phyloP scores from a whole-genome alignment of 2,113 vertebrate genomes.

The Tilapia sparmanii region DNA sequence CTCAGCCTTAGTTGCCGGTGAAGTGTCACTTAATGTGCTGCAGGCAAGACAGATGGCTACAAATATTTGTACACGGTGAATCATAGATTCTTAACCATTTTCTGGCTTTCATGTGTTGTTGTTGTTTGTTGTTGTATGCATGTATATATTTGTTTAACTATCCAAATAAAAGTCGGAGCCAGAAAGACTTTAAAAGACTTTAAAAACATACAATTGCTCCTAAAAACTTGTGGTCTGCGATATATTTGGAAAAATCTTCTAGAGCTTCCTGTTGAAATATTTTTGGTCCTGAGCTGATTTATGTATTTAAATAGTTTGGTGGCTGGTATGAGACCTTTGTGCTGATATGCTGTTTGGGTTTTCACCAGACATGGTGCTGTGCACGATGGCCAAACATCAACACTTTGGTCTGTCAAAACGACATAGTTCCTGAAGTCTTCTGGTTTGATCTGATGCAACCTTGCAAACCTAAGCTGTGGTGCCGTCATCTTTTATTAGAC shows the following conservation, averaged over 20 bases:
- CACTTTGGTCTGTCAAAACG: neutral
- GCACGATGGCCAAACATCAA: neutral
- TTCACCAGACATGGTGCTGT: neutral
- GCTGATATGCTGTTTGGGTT: neutral
- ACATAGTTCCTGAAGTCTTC: neutral
- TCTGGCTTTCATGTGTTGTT: neutral
- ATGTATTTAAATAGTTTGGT: neutral
- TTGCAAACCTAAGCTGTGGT: neutral
- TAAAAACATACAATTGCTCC: neutral
- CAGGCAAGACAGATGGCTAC: neutral
- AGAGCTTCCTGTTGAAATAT: neutral
- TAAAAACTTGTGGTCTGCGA: neutral
- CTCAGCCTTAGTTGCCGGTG: neutral
- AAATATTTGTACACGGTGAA: neutral
- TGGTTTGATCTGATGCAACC: neutral
- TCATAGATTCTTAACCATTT: neutral
- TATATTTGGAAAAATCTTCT: neutral
- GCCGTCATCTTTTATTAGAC: neutral
- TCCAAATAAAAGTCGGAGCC: neutral
- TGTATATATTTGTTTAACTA: neutral
- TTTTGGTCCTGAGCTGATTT: neutral
- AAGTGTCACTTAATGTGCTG: neutral
- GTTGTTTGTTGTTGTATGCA: neutral
- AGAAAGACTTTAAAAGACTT: neutral
- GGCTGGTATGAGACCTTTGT: neutral